Base-by-base conservation (phyloP, 2,113 vertebrate species). In the Jaculus jaculus region DNA sequence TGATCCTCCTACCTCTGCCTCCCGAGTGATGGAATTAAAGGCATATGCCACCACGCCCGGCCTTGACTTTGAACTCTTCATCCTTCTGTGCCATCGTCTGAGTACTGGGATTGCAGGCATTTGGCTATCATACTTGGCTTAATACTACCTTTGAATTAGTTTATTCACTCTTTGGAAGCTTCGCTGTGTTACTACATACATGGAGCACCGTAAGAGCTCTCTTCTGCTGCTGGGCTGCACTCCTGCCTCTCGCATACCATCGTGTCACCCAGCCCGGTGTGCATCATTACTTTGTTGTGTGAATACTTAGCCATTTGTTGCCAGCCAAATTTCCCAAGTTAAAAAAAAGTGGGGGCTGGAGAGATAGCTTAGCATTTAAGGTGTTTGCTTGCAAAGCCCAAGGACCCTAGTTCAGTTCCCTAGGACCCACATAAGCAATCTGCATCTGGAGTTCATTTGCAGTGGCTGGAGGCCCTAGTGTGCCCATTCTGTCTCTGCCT, bases 281-380 rank as follows among this genome's bases (percentile, higher is more conserved):
- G 42, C 8, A 24, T 39, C 32, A 51, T 79, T 58, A 77, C 82
- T 32, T 69, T 60, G 85, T 79, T 79, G 32, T 65, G 54, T 92
- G 17, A 86, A 63, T 60, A 47, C 54, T 65, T 72, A 90, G 23
- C 9, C 32, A 84, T 86, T 93, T 91, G 42, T 84, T 89, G 80
- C 77, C 58, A 51, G 65, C 51, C 13, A 74, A 20, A 82, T 87
- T 86, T 95, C 84, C 32, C 84, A 73, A 73, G 90, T 92, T 47
- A 71, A 84, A 73, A 60, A 47, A 47, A 47, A 47, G 8, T 47
- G 42, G 42, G 42, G 42, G 42, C 42, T 47, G 42, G 42, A 47
- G 42, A 8, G 42, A 47, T 47, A 47, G 42, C 42, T 47, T 47
- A 47, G 42, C 42, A 47, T 5, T 47, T 47, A 47, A 47, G 42